Conservation (phyloP, 2,888 invertebrate genomes). For the Atethmia centrago region DNA sequence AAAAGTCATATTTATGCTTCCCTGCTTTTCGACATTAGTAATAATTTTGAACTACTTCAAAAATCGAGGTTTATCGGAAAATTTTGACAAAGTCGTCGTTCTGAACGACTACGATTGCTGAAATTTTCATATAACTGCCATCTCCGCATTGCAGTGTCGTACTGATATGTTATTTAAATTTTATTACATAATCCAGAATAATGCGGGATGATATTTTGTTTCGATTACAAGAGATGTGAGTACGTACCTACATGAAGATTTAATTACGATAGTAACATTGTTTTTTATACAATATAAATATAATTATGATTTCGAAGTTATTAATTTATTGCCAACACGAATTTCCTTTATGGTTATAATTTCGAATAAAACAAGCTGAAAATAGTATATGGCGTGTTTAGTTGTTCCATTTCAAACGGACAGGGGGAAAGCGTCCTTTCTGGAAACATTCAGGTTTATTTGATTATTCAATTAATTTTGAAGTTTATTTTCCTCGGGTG, state of each 20-base stretch:
- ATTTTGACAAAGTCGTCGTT: conserved; percentile 51
- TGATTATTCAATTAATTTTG: conserved; percentile 68
- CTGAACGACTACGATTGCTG: conserved; percentile 33
- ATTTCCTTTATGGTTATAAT: conserved; percentile 12
- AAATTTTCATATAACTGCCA: conserved; percentile 50
- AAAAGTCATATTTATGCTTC: conserved; percentile 41
- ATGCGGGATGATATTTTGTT: conserved; percentile 44
- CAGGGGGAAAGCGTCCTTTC: conserved; percentile 12
- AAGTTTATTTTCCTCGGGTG: conserved; percentile 56
- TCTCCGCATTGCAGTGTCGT: conserved; percentile 64
- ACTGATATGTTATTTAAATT: conserved; percentile 52
- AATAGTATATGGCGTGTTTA: conserved; percentile 15
- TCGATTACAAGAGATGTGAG: conserved; percentile 30
- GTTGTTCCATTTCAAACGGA: conserved; percentile 10
- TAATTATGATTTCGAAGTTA: conserved; percentile 6
- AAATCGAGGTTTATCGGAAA: conserved; percentile 32
- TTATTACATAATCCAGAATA: conserved; percentile 48
- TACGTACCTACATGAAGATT: conserved; percentile 27
- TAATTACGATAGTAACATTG: conserved; percentile 28
- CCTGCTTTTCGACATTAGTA: conserved; percentile 14
- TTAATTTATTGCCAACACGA: conserved; percentile 14
- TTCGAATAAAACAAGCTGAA: background rate
- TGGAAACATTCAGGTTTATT: conserved; percentile 52
- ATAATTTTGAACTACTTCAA: conserved; percentile 44
- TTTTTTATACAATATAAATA: conserved; percentile 19